Percentiles rank a stretch among this genome's conserved stretches.
These are phyloP conservation scores for Hydroisotoma schaefferi DNA, from an alignment of 2,888 invertebrate genomes.

Conservation along the genomic window DNA sequence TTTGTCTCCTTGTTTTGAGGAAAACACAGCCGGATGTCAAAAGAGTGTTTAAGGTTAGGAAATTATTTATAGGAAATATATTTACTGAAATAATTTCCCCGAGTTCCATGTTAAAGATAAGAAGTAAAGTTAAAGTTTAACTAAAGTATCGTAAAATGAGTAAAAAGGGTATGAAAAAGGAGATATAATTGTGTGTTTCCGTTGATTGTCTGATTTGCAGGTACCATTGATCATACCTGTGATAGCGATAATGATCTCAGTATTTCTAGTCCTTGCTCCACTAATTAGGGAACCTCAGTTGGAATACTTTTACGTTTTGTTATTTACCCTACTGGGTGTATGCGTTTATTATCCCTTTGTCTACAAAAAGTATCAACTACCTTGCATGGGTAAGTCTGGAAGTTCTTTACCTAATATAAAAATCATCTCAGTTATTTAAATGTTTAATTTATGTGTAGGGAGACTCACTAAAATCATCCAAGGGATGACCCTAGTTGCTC, in stretches of 20 bases:
- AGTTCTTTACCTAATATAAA: neutral
- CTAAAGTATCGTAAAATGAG: too few species aligned
- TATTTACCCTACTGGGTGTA: slow-evolving; percentile 54
- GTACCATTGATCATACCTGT: slow-evolving; percentile 53
- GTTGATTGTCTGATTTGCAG: slow-evolving; percentile 48
- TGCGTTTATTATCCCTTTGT: slow-evolving; percentile 55
- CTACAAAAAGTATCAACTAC: slow-evolving; percentile 50
- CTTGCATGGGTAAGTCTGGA: slow-evolving; percentile 49
- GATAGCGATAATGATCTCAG: slow-evolving; percentile 52
- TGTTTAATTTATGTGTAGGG: slow-evolving; percentile 15
- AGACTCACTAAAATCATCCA: slow-evolving; percentile 29
- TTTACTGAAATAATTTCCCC: too few species aligned
- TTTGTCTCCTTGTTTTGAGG: slow-evolving; percentile 86
- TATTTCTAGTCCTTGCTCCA: slow-evolving; percentile 54
- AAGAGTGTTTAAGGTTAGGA: slow-evolving; percentile 80
- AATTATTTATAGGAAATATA: too few species aligned
- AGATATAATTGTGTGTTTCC: neutral
- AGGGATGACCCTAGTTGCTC: slow-evolving; percentile 27
- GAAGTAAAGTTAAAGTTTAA: too few species aligned
- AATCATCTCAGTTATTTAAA: neutral
- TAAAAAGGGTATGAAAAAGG: too few species aligned
- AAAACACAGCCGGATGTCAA: slow-evolving; percentile 84
- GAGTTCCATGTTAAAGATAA: too few species aligned
- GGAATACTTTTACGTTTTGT: slow-evolving; percentile 54
- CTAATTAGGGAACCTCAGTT: slow-evolving; percentile 53